Evolutionary conservation across 2,113 vertebrate genomes (phyloP), one percentile per base, ranked within the genome.

Genomic region (Mirounga angustirostris): DNA sequence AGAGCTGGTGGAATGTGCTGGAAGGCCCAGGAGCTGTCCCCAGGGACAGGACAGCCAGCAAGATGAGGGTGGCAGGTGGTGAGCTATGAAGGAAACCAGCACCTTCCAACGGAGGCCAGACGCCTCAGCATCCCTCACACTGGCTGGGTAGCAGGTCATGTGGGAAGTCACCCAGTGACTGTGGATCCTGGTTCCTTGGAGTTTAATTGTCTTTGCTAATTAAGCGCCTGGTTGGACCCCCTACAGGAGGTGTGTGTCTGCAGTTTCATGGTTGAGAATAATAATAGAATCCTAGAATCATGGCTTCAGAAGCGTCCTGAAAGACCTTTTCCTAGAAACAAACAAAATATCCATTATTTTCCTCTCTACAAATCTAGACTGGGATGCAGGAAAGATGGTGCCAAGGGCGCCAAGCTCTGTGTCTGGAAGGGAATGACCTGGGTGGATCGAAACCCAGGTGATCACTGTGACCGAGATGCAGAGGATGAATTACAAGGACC

Each of bases 151-250:
- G 86, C 52, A 90, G 93, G 84, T 94, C 90, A 85, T 58, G 21
- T 15, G 36, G 26, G 84, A 94, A 96, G 91, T 79, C 7, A 0
- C 84, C 78, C 50, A 78, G 92, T 36, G 74, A 96, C 84, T 52
- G 84, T 40, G 65, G 78, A 78, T 58, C 2, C 59, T 50, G 28
- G n/a, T 67, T 92, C 81, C 83, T 96, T 74, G 74, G 78, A 82
- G 79, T 89, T 97, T 96, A 97, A 97, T 91, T 93, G 79, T 95
- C 94, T 93, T 96, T 97, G 88, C 67, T 97, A 97, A 96, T 98
- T 95, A 96, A 86, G 81, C 0, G 0, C 92, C 88, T 82, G 88
- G 76, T 93, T 83, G 50, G 59, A 96, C 83, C 74, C 78, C 89
- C 90, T 79, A 24, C 43, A 74, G 90, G 76, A 97, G 54, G 71